Conservation (phyloP, 2,888 invertebrate genomes). For the Sarcophaga rosellei region DNA sequence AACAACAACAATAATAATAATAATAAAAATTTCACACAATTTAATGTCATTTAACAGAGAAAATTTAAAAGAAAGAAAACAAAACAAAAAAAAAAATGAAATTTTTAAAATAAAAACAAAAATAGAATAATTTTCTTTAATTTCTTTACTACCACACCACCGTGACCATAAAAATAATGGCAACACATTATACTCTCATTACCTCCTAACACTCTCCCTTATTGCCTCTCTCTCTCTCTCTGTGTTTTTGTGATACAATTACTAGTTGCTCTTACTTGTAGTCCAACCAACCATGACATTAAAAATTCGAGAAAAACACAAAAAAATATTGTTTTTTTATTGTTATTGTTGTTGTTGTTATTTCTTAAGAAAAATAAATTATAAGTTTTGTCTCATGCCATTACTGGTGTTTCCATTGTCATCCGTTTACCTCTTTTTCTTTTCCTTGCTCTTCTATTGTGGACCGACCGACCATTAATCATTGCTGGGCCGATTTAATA, state of each 20-base stretch:
- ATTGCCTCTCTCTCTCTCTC: too few species aligned
- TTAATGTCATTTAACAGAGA: background rate
- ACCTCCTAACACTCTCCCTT: background rate
- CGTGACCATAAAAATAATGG: background rate
- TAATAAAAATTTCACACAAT: background rate
- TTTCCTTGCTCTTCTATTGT: background rate
- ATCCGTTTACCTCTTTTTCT: background rate
- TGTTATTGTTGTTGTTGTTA: constrained; percentile 24
- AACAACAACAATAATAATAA: background rate
- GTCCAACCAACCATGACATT: constrained; percentile 37
- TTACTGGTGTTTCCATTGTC: background rate
- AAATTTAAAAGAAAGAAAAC: background rate
- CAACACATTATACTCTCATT: too few species aligned
- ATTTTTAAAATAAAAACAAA: constrained; percentile 23
- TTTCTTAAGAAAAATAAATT: constrained; percentile 20
- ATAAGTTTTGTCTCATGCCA: background rate
- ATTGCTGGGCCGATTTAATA: constrained; percentile 10
- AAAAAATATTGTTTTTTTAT: constrained; percentile 5
- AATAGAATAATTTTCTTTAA: background rate
- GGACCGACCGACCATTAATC: background rate
- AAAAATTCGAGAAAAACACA: constrained; percentile 25
- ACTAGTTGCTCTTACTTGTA: background rate
- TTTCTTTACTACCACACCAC: background rate
- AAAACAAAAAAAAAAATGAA: constrained; percentile 14
- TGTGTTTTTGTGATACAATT: too few species aligned